These are phyloP conservation scores for Apis laboriosa DNA, from an alignment of 1,140 invertebrate species.

Conservation along the genomic window DNA sequence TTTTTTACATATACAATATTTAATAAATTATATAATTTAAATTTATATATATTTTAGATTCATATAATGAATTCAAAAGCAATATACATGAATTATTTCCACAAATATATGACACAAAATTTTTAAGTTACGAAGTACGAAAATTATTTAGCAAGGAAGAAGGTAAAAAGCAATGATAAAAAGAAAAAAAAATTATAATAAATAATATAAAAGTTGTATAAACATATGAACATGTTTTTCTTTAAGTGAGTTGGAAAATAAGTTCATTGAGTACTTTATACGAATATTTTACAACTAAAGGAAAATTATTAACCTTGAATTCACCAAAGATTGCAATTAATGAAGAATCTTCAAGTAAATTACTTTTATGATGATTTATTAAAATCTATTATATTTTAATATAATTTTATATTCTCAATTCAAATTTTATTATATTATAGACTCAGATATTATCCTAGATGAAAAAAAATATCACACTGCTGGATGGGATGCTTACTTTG, in stretches of 20 bases:
- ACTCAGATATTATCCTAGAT: slow-evolving; percentile 63
- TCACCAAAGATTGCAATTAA: slow-evolving; percentile 70
- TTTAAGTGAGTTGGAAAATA: slow-evolving; percentile 80
- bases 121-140: slow-evolving; percentile 83
- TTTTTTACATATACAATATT: slow-evolving; percentile 25
- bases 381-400: not conserved
- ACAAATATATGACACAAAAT: slow-evolving; percentile 87
- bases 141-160: slow-evolving; percentile 75
- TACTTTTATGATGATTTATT: too few relatives aligned
- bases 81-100: slow-evolving; percentile 85
- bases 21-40: slow-evolving; percentile 53
- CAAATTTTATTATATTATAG: slow-evolving; percentile 47
- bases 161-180: slow-evolving; percentile 59
- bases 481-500: slow-evolving; percentile 88
- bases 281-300: slow-evolving; percentile 82
- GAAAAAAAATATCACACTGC: slow-evolving; percentile 85
- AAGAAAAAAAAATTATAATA: not conserved
- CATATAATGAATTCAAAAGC: slow-evolving; percentile 85
- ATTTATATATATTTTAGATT: slow-evolving; percentile 74
- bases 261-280: slow-evolving; percentile 82
- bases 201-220: not conserved
- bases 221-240: slow-evolving; percentile 30
- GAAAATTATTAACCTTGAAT: slow-evolving; percentile 67
- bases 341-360: not conserved
- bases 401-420: slow-evolving; percentile 12